Base-by-base conservation (phyloP, 2,888 invertebrate genomes). In the Ormyrus thymus region DNA sequence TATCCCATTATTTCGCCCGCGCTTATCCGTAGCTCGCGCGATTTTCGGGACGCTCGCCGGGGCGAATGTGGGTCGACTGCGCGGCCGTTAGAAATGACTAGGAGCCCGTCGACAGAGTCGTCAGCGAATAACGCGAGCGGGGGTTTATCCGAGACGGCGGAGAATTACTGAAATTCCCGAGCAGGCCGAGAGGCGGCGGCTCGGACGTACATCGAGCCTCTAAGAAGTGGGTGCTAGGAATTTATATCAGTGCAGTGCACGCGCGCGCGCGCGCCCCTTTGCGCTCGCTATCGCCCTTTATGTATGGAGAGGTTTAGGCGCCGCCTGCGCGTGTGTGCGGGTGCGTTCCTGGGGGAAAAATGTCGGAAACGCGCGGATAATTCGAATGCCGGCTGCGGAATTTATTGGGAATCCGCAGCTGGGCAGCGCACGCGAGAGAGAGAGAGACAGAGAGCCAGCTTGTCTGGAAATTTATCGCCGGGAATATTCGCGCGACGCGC, bases 281-380 rank as follows among this genome's bases (percentile, higher is more conserved):
- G 29, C 50, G 55, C 45, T 6, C 48, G 8, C 10, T 11, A 45
- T 11, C 45, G 61, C 45, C 7, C 58, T 53, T 43, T 43, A 43
- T 51, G 53, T 3, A 50, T 6, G 7, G 13, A 7, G 13, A 50
- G 65, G 46, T 10, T 46, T 62, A 7, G 6, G 11, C 43, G 62
- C 46, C 29, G 15, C 0, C 51, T 46, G 45, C 45, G 51, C 48
- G 59, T 15, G 68, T 45, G 50, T 6, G 58, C 6, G 45, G 7
- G 50, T 9, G 61, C 50, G 48, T 48, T 8, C 48, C 15, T 8
- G 13, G 58, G 75, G 51, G 58, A 68, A 68, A 68, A 75, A 75
- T 75, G 68, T 61, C 59, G 75, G 53, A 75, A 68, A 68, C 66
- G 75, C 75, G 68, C 66, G 68, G 61, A 68, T 75, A 61, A 75